Conservation (phyloP, 2,888 invertebrate genomes). For the Ormyrus labotus region DNA sequence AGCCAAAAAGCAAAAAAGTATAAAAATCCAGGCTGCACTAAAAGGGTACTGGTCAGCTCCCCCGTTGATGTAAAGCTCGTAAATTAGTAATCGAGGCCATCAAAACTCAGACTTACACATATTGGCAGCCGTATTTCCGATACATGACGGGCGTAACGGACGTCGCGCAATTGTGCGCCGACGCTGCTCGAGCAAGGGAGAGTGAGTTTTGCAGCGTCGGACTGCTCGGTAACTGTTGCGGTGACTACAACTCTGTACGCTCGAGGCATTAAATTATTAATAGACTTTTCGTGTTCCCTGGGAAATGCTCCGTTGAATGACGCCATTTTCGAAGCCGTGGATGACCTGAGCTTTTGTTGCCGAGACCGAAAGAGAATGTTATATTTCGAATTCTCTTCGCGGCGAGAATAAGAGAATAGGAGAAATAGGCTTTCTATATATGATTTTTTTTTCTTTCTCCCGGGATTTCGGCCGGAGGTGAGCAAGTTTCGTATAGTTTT, state of each 20-base stretch:
- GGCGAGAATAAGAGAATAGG: not conserved
- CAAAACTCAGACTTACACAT: constrained; percentile 7
- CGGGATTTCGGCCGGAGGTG: not conserved
- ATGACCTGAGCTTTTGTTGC: constrained; percentile 43
- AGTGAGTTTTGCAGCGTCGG: not conserved
- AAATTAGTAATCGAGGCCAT: constrained; percentile 43
- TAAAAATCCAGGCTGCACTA: too few species aligned
- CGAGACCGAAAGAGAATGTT: constrained; percentile 1
- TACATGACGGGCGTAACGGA: constrained; percentile 27
- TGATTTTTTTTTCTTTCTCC: not conserved
- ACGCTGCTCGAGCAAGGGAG: not conserved
- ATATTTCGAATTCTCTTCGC: constrained; percentile 37
- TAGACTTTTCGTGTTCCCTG: constrained; percentile 69
- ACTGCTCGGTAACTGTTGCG: not conserved
- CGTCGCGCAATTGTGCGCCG: constrained; percentile 1
- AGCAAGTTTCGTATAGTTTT: constrained; percentile 40
- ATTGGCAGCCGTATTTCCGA: constrained; percentile 27
- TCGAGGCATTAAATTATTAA: constrained; percentile 68
- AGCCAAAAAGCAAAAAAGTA: too few species aligned
- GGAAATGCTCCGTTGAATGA: constrained; percentile 33
- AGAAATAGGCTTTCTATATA: not conserved
- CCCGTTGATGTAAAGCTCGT: not conserved
- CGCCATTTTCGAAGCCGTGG: constrained; percentile 33
- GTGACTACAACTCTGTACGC: constrained; percentile 23
- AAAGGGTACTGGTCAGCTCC: too few species aligned